phyloP scores from a whole-genome alignment of 2,888 invertebrate genomes.

The Ephialtes manifestator region DNA sequence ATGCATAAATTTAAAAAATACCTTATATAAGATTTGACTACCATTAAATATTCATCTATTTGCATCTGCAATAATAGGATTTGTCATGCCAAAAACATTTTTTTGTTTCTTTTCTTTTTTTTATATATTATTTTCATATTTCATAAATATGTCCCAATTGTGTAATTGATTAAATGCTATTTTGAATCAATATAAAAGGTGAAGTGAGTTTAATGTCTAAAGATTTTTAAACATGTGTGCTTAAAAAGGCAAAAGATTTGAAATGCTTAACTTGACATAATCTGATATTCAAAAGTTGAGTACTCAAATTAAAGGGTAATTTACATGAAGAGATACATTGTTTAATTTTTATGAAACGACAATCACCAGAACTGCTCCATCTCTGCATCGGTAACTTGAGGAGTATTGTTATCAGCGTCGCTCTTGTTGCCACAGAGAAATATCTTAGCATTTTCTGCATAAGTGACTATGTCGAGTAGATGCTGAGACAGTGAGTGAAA shows the following conservation, averaged over 20 bases:
- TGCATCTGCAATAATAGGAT: neutral
- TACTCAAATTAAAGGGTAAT: neutral
- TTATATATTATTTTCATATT: too few species aligned
- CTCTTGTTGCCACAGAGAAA: slow-evolving; percentile 97
- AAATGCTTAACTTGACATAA: neutral
- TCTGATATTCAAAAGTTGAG: neutral
- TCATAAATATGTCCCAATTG: too few species aligned
- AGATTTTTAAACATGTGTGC: neutral
- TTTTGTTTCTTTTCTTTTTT: neutral
- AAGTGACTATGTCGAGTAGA: slow-evolving; percentile 96
- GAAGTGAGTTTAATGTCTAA: neutral
- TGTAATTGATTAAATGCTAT: too few species aligned
- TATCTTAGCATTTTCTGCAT: slow-evolving; percentile 98
- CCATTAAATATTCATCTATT: neutral
- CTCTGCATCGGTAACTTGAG: slow-evolving; percentile 94
- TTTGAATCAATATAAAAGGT: neutral
- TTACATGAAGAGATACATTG: neutral
- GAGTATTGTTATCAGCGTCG: slow-evolving; percentile 91
- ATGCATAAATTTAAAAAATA: neutral
- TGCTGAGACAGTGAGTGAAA: slow-evolving; percentile 97
- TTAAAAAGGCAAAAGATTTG: neutral
- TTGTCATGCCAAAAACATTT: neutral
- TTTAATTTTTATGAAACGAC: neutral
- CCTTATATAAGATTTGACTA: neutral
- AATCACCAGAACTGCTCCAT: slow-evolving; percentile 94